Percentiles rank a stretch among this genome's conserved stretches.
These are phyloP conservation scores for Micropoecilia bifurca DNA, from an alignment of 2,797 vertebrate genomes.

Conservation along the genomic window DNA sequence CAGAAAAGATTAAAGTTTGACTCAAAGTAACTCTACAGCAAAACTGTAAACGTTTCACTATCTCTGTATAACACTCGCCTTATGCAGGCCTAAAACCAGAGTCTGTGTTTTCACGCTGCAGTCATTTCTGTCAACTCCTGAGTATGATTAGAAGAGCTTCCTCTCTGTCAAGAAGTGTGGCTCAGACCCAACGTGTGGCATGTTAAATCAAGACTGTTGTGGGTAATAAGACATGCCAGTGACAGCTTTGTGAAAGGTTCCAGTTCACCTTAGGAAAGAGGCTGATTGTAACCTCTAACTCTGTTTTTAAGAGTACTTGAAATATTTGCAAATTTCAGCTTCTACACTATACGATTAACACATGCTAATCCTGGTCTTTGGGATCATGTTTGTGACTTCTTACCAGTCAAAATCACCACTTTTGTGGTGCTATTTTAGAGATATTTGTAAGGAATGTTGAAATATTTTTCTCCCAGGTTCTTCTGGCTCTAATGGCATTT, in stretches of 20 bases:
- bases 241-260: slow-evolving; percentile 72
- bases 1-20: slow-evolving; percentile 30
- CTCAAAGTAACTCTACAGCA: slow-evolving; percentile 8
- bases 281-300: neutral
- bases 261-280: neutral
- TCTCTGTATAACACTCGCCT: neutral
- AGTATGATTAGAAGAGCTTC: slow-evolving; percentile 57
- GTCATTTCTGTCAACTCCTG: slow-evolving; percentile 63
- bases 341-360: no score
- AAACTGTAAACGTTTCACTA: neutral
- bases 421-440: no score
- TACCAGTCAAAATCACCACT: no score
- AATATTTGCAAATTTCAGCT: no score
- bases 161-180: slow-evolving; percentile 60
- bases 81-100: slow-evolving; percentile 27
- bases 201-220: slow-evolving; percentile 60
- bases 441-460: no score
- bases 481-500: no score
- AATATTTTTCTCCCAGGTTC: no score
- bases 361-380: no score
- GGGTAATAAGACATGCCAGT: slow-evolving; percentile 69
- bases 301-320: neutral
- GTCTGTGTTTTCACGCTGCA: slow-evolving; percentile 44
- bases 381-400: no score
- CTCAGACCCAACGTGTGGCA: slow-evolving; percentile 56